Conservation (phyloP, 2,113 vertebrate genomes). For the Psittacara wagleri region DNA sequence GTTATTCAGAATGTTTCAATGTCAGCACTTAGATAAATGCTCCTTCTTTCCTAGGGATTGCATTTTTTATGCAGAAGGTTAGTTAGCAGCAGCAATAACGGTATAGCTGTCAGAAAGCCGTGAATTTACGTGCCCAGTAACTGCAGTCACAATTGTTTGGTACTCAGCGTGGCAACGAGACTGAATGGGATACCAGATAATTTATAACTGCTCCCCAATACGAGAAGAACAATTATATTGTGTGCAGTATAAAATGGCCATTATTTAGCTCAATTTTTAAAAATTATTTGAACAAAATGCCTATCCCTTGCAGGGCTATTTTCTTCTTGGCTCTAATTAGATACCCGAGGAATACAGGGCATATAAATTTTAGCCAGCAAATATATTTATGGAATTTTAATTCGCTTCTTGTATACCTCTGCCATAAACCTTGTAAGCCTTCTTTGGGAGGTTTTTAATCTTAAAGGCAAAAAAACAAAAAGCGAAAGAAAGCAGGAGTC, state of each 20-base stretch:
- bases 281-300: conserved; percentile 70
- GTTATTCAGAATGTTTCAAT: conserved; percentile 74
- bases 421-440: conserved; percentile 58
- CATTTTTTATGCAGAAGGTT: conserved; percentile 67
- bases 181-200: conserved; percentile 69
- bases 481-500: background rate
- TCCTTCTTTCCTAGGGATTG: conserved; percentile 66
- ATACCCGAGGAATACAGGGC: conserved; percentile 67
- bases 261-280: conserved; percentile 72
- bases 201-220: conserved; percentile 70
- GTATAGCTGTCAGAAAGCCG: conserved; percentile 59
- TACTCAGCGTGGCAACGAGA: conserved; percentile 42
- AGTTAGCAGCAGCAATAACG: conserved; percentile 61
- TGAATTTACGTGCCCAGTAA: conserved; percentile 62
- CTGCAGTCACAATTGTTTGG: conserved; percentile 69
- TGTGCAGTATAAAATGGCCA: conserved; percentile 70
- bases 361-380: conserved; percentile 66
- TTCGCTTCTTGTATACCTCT: conserved; percentile 39
- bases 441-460: conserved; percentile 53
- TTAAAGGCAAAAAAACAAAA: background rate
- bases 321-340: conserved; percentile 71
- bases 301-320: conserved; percentile 61
- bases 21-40: conserved; percentile 74
- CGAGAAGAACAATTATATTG: conserved; percentile 72
- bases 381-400: conserved; percentile 76